Conservation (phyloP, 2,888 invertebrate genomes). For the Chromoteleia sp. region DNA sequence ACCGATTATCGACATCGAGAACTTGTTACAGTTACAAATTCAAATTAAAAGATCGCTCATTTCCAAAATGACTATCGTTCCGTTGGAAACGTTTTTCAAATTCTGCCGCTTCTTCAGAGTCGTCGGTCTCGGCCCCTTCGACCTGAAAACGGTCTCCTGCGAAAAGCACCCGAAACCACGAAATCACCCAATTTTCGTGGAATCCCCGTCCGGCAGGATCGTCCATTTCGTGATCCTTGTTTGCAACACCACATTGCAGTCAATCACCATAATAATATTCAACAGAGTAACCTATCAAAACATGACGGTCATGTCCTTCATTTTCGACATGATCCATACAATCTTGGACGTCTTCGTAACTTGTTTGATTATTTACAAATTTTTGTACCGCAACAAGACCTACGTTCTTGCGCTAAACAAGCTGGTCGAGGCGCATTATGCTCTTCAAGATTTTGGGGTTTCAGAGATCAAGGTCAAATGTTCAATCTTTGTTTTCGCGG, state of each 20-base stretch:
- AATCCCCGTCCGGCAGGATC: neutral
- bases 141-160: neutral
- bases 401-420: neutral
- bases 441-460: neutral
- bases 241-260: neutral
- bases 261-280: neutral
- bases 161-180: neutral
- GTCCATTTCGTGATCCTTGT: neutral
- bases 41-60: no score
- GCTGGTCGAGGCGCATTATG: neutral
- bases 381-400: neutral
- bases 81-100: neutral
- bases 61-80: neutral
- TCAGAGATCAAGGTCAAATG: neutral
- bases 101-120: constrained; percentile 16
- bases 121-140: constrained; percentile 11
- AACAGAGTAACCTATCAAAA: neutral
- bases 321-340: neutral
- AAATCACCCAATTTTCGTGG: neutral
- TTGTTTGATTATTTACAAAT: neutral
- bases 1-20: neutral
- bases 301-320: neutral
- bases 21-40: neutral
- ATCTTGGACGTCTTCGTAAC: neutral
- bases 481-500: neutral